Percentiles rank a stretch among this genome's conserved stretches.
phyloP scores from a whole-genome alignment of 2,797 vertebrate genomes.

The Thripadectes ignobilis region DNA sequence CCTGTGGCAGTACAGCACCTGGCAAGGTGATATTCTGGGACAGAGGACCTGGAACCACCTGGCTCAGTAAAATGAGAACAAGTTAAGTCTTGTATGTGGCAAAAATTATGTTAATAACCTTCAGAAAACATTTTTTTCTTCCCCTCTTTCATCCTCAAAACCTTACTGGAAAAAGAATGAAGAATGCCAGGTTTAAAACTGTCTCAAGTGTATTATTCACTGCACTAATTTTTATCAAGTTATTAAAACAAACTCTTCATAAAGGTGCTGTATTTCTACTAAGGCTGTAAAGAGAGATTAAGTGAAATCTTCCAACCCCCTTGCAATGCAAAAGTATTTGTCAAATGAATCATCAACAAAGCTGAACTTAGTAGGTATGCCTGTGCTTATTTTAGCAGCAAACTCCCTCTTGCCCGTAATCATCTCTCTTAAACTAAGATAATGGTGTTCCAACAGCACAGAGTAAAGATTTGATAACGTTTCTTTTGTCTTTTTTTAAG shows the following conservation, averaged over 20 bases:
- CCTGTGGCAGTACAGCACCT: not conserved
- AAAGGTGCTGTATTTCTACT: not conserved
- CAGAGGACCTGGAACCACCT: not conserved
- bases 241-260: conserved; percentile 41
- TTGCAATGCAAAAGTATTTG: not conserved
- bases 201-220: not conserved
- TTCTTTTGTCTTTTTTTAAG: conserved; percentile 1
- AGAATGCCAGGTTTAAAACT: not conserved
- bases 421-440: not conserved
- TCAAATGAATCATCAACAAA: not conserved
- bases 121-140: not conserved
- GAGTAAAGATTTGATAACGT: not conserved
- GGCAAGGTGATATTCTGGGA: not conserved
- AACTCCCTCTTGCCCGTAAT: not conserved
- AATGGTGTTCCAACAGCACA: not conserved
- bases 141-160: not conserved
- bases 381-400: not conserved
- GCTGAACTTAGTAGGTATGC: not conserved
- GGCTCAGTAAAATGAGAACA: not conserved
- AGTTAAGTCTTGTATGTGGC: not conserved
- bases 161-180: not conserved
- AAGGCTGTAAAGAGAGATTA: not conserved
- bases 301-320: not conserved
- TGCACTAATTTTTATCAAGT: conserved; percentile 40
- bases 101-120: not conserved